A percentile compares a stretch with the other conserved stretches of the same genome.
Evolutionary conservation across 2,888 invertebrate genomes (phyloP).

Genomic region (Argynnis bischoffii): DNA sequence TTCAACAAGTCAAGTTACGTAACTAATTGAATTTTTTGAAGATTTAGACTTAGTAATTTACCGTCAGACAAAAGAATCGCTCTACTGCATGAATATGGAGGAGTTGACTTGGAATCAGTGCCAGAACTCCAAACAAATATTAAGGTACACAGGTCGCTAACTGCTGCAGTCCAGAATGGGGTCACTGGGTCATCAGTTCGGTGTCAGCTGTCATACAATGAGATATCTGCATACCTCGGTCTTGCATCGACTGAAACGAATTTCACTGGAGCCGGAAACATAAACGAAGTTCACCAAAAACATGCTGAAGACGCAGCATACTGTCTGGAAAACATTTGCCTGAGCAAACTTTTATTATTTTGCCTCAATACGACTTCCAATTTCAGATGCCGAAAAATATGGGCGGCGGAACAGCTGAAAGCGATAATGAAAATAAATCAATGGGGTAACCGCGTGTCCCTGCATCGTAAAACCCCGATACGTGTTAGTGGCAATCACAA

Average conservation of each 20-base stretch:
- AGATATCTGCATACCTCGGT: conserved; percentile 71
- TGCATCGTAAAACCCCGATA: conserved; percentile 63
- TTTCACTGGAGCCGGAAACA: conserved; percentile 41
- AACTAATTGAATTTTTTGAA: conserved; percentile 20
- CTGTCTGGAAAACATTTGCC: conserved; percentile 19
- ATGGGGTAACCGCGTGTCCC: conserved; percentile 51
- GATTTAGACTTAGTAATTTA: conserved; percentile 22
- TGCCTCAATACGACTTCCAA: conserved; percentile 48
- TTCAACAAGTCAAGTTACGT: conserved; percentile 17
- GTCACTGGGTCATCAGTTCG: conserved; percentile 74
- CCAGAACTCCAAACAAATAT: conserved; percentile 74
- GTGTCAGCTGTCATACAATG: conserved; percentile 72
- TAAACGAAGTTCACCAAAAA: conserved; percentile 41
- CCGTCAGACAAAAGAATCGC: conserved; percentile 35
- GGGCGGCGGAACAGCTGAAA: conserved; percentile 52
- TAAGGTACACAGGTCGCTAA: conserved; percentile 62
- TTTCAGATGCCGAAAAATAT: conserved; percentile 55
- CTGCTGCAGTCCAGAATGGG: conserved; percentile 76
- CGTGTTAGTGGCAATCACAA: conserved; percentile 48
- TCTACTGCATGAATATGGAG: conserved; percentile 61
- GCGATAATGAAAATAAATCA: conserved; percentile 69
- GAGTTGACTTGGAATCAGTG: conserved; percentile 64
- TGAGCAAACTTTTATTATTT: conserved; percentile 42
- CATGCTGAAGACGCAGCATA: conserved; percentile 5
- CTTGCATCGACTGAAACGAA: conserved; percentile 57